Conservation (phyloP, 64 coral and sea anemone species). For the Montipora cactus region DNA sequence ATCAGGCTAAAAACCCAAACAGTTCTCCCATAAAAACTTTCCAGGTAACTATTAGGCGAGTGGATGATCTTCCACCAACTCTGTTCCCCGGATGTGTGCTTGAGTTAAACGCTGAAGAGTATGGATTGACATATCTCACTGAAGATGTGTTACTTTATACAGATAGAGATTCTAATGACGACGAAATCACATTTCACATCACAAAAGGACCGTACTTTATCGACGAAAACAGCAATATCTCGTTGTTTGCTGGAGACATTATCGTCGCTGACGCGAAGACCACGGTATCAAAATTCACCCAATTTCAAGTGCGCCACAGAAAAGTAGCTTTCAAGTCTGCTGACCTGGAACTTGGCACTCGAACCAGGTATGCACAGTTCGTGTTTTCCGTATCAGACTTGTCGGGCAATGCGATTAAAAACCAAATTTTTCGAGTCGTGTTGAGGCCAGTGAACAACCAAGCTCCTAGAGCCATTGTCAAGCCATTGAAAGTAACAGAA, state of each 20-base stretch:
- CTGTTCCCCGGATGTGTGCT: slow-evolving; percentile 29
- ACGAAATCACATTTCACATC: slow-evolving; percentile 65
- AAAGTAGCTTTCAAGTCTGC: slow-evolving; percentile 86
- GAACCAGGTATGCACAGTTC: slow-evolving; percentile 85
- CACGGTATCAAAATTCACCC: slow-evolving; percentile 78
- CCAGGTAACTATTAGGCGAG: slow-evolving; percentile 66
- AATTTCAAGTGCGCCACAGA: slow-evolving; percentile 79
- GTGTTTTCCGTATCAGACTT: slow-evolving; percentile 91
- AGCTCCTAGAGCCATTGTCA: slow-evolving; percentile 37
- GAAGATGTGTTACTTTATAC: slow-evolving; percentile 72
- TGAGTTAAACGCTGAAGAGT: slow-evolving; percentile 70
- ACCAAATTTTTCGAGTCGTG: slow-evolving; percentile 63
- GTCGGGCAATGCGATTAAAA: slow-evolving; percentile 72
- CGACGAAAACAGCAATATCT: slow-evolving; percentile 32
- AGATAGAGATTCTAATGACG: slow-evolving; percentile 85
- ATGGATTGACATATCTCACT: slow-evolving; percentile 45
- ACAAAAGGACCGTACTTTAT: slow-evolving; percentile 66
- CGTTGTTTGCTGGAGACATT: slow-evolving; percentile 58
- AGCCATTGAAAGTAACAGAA: slow-evolving; percentile 61
- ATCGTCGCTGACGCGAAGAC: slow-evolving; percentile 48
- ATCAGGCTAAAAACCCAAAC: slow-evolving; percentile 84
- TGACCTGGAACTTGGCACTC: slow-evolving; percentile 61
- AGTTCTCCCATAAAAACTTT: slow-evolving; percentile 80
- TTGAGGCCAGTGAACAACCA: slow-evolving; percentile 83
- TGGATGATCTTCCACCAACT: slow-evolving; percentile 73